Evolutionary conservation across 2,797 vertebrate genomes (phyloP).

Genomic region (Mus caroli): DNA sequence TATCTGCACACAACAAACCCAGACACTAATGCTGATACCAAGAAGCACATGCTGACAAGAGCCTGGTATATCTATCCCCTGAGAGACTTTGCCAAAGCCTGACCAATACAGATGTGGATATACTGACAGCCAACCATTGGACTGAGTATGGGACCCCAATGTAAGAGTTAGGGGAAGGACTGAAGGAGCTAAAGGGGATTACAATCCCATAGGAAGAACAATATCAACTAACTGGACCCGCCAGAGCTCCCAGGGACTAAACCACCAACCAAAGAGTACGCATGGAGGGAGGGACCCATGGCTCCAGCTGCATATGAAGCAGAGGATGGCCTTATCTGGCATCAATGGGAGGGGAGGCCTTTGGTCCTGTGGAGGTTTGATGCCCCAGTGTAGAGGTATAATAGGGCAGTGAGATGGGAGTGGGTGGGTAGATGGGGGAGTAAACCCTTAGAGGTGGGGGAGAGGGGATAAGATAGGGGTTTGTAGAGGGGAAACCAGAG

Average conservation of each 20-base stretch:
- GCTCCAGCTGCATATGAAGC: not conserved
- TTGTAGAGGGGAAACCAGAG: not conserved
- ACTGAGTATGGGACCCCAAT: not conserved
- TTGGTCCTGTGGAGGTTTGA: not conserved
- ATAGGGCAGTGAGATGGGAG: not conserved
- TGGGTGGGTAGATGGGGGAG: not conserved
- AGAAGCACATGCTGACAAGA: not conserved
- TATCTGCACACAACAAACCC: not conserved
- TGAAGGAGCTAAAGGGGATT: not conserved
- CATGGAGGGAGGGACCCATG: not conserved
- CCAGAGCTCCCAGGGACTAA: not conserved
- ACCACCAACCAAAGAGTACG: not conserved
- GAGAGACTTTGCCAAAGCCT: not conserved
- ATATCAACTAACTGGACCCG: not conserved
- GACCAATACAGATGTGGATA: not conserved
- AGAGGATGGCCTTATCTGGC: not conserved
- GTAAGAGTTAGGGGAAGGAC: not conserved
- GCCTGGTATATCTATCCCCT: not conserved
- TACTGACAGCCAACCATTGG: not conserved
- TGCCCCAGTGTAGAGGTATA: not conserved
- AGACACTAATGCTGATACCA: not conserved
- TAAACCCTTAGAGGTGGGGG: not conserved
- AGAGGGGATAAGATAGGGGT: not conserved
- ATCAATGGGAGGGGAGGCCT: not conserved
- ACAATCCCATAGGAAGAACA: not conserved